Conservation (phyloP, 1,140 invertebrate species). For the Leptopilina boulardi region DNA sequence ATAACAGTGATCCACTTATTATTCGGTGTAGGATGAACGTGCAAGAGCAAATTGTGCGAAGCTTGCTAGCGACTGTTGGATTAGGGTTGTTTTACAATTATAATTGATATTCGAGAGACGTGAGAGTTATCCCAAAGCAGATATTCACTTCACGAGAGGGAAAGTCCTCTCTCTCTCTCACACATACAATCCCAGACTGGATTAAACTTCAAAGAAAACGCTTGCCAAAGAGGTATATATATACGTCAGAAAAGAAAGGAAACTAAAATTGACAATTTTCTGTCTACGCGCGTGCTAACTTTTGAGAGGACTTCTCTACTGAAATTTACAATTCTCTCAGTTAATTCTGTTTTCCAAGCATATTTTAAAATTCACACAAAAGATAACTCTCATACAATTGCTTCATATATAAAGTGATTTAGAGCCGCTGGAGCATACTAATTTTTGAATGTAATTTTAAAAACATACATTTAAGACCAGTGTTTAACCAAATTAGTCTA, state of each 20-base stretch:
- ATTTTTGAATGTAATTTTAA: too few species aligned
- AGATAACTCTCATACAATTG: too few species aligned
- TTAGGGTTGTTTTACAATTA: conserved; percentile 52
- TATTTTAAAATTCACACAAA: neutral
- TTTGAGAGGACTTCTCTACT: too few species aligned
- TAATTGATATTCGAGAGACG: conserved; percentile 46
- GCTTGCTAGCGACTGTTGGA: conserved; percentile 41
- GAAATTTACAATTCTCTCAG: neutral
- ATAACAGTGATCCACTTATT: conserved; percentile 45
- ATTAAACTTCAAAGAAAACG: conserved; percentile 44
- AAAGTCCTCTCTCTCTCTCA: too few species aligned
- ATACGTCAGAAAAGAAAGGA: conserved; percentile 34
- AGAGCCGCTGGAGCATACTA: too few species aligned
- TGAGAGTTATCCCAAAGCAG: conserved; percentile 7
- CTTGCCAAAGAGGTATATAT: neutral
- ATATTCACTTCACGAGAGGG: neutral
- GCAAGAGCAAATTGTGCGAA: conserved; percentile 40
- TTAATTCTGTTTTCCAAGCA: neutral
- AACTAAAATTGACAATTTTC: conserved; percentile 51
- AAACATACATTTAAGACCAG: too few species aligned
- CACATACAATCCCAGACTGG: conserved; percentile 5
- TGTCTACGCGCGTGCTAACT: conserved; percentile 38
- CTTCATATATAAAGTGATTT: too few species aligned
- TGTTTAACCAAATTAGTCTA: too few species aligned
- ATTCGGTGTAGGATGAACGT: conserved; percentile 43